Percentiles rank a stretch among this genome's conserved stretches.
Evolutionary conservation across 2,113 vertebrate species (phyloP).

Genomic region (Nematolebias whitei): DNA sequence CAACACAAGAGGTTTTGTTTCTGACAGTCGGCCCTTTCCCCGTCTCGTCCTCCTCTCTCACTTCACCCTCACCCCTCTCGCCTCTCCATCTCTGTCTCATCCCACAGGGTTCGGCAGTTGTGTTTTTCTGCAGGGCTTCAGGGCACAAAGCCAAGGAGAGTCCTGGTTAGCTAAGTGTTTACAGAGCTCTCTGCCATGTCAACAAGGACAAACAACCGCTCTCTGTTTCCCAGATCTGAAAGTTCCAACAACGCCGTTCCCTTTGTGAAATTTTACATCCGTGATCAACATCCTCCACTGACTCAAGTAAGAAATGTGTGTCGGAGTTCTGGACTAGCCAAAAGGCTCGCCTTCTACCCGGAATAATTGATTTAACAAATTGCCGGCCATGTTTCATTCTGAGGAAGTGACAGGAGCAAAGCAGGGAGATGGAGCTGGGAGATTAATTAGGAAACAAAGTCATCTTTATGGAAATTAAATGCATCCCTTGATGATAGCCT

Average conservation of each 20-base stretch:
- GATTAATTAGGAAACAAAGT: conserved; percentile 82
- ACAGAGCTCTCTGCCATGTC: conserved; percentile 72
- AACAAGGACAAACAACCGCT: conserved; percentile 70
- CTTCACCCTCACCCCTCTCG: conserved; percentile 39
- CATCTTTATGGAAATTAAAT: conserved; percentile 82
- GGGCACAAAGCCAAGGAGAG: conserved; percentile 72
- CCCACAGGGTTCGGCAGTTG: conserved; percentile 45
- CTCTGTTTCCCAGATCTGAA: conserved; percentile 35
- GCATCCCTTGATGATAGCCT: conserved; percentile 69
- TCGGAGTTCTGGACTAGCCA: conserved; percentile 26
- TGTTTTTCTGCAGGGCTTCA: conserved; percentile 66
- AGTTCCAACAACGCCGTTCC: conserved; percentile 26
- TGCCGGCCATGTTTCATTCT: conserved; percentile 79
- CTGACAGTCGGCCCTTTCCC: conserved; percentile 23
- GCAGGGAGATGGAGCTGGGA: conserved; percentile 72
- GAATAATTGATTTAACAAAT: conserved; percentile 84
- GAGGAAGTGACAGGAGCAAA: conserved; percentile 76
- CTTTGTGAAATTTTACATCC: conserved; percentile 29
- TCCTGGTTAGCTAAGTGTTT: conserved; percentile 73
- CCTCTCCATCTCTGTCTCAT: conserved; percentile 41
- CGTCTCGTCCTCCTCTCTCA: conserved; percentile 39
- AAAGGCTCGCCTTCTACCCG: conserved; percentile 59
- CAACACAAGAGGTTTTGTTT: background rate
- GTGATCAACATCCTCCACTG: conserved; percentile 23
- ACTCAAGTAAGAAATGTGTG: conserved; percentile 18